These are phyloP conservation scores for Aurelia sp. DNA, from an alignment of 30 jellyfish, hydroid and myxozoan genomes.

Conservation along the genomic window DNA sequence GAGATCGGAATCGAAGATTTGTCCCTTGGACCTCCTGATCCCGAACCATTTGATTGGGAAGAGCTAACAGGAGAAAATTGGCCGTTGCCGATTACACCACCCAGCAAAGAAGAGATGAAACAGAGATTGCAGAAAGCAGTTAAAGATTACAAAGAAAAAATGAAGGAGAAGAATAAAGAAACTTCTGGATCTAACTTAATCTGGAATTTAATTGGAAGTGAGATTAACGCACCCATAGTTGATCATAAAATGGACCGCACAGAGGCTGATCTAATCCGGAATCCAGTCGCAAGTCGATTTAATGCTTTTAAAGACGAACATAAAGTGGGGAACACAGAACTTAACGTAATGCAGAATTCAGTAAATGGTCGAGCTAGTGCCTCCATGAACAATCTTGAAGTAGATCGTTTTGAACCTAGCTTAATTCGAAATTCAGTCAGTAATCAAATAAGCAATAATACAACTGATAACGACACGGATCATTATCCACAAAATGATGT, in stretches of 20 bases:
- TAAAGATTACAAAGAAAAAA: slow-evolving; percentile 7
- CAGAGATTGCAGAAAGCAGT: slow-evolving; percentile 10
- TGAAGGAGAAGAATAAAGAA: background rate
- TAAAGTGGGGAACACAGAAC: background rate
- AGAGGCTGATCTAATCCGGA: background rate
- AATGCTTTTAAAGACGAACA: no score
- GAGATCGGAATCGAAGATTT: slow-evolving; percentile 37
- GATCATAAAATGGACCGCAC: background rate
- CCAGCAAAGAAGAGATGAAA: slow-evolving; percentile 50
- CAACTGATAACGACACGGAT: no score
- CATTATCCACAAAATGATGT: no score
- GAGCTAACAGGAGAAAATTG: slow-evolving; percentile 41
- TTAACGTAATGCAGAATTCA: background rate
- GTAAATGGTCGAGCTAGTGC: no score
- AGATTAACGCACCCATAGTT: no score
- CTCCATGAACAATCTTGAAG: no score
- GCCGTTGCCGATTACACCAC: slow-evolving; percentile 71
- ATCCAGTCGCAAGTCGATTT: background rate
- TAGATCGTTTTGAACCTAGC: no score
- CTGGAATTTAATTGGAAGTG: no score
- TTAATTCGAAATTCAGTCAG: no score
- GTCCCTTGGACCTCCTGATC: slow-evolving; percentile 20
- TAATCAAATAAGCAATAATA: no score
- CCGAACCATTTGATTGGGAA: slow-evolving; percentile 64
- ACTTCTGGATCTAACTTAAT: slow-evolving; percentile 13